phyloP scores from a whole-genome alignment of 2,113 vertebrate species.

The Cochlearius cochlearius region DNA sequence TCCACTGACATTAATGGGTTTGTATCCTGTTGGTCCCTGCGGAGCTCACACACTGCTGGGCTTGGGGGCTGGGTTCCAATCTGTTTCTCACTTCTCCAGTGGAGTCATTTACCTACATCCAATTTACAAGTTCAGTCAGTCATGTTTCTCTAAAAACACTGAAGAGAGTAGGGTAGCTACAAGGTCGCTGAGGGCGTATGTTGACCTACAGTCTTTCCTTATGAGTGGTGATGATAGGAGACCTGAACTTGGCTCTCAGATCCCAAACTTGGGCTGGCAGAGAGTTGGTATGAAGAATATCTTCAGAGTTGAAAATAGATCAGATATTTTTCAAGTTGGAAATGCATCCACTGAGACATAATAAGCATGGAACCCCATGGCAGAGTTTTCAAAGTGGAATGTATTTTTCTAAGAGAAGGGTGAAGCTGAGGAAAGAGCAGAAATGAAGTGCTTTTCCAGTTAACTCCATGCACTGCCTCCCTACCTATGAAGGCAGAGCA shows the following conservation, averaged over 20 bases:
- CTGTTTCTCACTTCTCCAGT: neutral
- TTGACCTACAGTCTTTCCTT: neutral
- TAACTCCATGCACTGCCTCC: neutral
- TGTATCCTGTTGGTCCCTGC: neutral
- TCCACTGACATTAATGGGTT: neutral
- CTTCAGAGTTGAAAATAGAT: neutral
- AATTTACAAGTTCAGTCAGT: neutral
- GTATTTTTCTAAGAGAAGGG: neutral
- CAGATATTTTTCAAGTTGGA: neutral
- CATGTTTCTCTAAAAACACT: neutral
- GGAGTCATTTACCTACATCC: neutral
- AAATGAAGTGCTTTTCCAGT: neutral
- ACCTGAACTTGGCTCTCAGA: neutral
- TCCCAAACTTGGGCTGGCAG: neutral
- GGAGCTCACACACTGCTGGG: neutral
- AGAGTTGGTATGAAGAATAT: neutral
- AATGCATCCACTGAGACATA: neutral
- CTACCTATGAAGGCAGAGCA: neutral
- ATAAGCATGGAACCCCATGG: neutral
- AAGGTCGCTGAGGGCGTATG: rapidly evolving
- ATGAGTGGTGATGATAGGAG: neutral
- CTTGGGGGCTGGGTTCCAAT: neutral
- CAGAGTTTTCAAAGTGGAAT: neutral
- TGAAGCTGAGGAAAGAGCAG: neutral
- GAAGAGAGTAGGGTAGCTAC: neutral